These are phyloP conservation scores for Pseudomyrmex sp. DNA, from an alignment of 1,140 invertebrate species.

Conservation along the genomic window DNA sequence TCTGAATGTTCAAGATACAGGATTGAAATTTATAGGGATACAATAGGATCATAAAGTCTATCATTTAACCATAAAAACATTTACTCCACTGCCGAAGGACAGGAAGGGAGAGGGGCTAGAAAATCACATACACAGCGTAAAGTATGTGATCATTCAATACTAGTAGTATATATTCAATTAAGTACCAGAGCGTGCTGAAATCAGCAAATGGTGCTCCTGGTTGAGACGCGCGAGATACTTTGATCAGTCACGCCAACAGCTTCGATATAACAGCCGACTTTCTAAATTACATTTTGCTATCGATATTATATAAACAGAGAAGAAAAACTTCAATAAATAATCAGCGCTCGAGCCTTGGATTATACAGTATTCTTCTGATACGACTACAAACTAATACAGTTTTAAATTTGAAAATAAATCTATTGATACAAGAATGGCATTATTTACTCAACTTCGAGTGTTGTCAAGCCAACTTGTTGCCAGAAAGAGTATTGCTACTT, in stretches of 20 bases:
- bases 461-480: not conserved
- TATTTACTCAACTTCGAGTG: not conserved
- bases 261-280: conserved; percentile 27
- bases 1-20: no score
- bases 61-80: no score
- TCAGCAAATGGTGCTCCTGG: conserved; percentile 43
- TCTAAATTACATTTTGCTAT: not conserved
- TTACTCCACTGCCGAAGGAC: no score
- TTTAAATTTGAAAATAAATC: not conserved
- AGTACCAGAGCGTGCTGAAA: conserved; percentile 63
- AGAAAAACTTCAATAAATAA: not conserved
- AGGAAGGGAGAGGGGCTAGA: no score
- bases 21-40: no score
- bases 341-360: not conserved
- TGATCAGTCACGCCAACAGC: conserved; percentile 26
- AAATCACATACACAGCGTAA: not conserved
- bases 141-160: conserved; percentile 54
- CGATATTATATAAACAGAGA: conserved; percentile 7
- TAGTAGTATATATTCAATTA: conserved; percentile 61
- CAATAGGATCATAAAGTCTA: no score
- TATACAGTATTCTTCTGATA: conserved; percentile 2
- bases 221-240: conserved; percentile 1
- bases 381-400: no score
- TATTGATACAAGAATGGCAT: not conserved
- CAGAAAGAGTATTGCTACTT: conserved; percentile 1